Conservation (phyloP, 2,113 vertebrate genomes). For the Hemiprocne comata region DNA sequence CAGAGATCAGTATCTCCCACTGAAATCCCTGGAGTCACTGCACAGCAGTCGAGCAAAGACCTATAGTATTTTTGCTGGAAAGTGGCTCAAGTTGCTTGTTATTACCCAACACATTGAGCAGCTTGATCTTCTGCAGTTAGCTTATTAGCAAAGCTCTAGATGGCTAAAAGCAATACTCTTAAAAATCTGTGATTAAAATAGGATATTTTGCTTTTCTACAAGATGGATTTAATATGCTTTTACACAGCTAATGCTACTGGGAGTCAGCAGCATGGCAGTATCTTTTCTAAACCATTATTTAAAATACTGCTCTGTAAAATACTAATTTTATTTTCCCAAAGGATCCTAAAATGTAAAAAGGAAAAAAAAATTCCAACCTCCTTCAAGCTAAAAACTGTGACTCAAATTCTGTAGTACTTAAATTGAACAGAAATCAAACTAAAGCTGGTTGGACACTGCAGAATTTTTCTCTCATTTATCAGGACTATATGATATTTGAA, state of each 20-base stretch:
- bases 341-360: background rate
- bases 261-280: conserved; percentile 22
- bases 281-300: conserved; percentile 57
- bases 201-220: conserved; percentile 36
- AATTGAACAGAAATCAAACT: background rate
- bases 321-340: background rate
- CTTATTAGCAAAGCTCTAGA: conserved; percentile 24
- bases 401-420: background rate
- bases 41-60: conserved; percentile 21
- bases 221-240: conserved; percentile 38
- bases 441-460: conserved; percentile 14
- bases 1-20: conserved; percentile 52
- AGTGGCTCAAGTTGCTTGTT: conserved; percentile 43
- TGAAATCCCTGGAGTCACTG: conserved; percentile 37
- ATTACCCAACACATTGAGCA: conserved; percentile 36
- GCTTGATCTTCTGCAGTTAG: conserved; percentile 42
- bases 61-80: conserved; percentile 28
- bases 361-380: background rate
- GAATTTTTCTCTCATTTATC: conserved; percentile 21
- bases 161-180: conserved; percentile 48
- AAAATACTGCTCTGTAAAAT: conserved; percentile 45
- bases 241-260: conserved; percentile 36
- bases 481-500: background rate
- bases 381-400: conserved; percentile 31
- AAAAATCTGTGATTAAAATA: conserved; percentile 46